Base-by-base conservation (phyloP, 1,140 invertebrate genomes). In the Lerema accius region DNA sequence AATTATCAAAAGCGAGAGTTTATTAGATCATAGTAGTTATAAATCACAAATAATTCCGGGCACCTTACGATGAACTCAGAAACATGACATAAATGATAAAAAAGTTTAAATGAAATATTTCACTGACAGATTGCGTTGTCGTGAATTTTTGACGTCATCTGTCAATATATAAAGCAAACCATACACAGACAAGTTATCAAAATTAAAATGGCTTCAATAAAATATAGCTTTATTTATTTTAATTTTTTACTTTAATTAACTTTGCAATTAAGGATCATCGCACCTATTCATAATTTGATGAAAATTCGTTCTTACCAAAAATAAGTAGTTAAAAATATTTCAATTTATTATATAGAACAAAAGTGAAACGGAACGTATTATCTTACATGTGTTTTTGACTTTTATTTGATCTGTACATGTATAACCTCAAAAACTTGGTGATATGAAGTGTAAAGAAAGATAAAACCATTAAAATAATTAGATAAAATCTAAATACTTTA, bases 11-110 rank as follows among this genome's bases (percentile, higher is more conserved):
- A 40, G 35, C 46, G 64, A 15, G 11, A 48, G 23, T 65, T 73
- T 60, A 50, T 66, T 67, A 68, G 49, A 64, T 68, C 69, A 68
- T 68, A 71, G 46, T 65, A 66, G n/a, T 66, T 66, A 64, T 63
- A 58, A 65, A 15, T 37, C 26, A 56, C 23, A 56, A 43, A 32
- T 5, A 32, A 32, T 39, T 56, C 11, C 23, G 14, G 32, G 45
- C 40, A 56, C 39, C n/a, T n/a, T 14, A 23, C 26, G 2, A 40
- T 40, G 51, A 55, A 40, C n/a, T 40, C 50, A 39, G 48, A 51
- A 49, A 49, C 26, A 16, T 50, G 48, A 50, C 32, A 37, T 17
- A 4, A n/a, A 23, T n/a, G 1, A 39, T 39, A 5, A 23, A 23
- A 23, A 23, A 5, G 19, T 23, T 23, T 23, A 23, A 23, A 23